Conservation (phyloP, 2,113 vertebrate species). For the Microtus montanus region DNA sequence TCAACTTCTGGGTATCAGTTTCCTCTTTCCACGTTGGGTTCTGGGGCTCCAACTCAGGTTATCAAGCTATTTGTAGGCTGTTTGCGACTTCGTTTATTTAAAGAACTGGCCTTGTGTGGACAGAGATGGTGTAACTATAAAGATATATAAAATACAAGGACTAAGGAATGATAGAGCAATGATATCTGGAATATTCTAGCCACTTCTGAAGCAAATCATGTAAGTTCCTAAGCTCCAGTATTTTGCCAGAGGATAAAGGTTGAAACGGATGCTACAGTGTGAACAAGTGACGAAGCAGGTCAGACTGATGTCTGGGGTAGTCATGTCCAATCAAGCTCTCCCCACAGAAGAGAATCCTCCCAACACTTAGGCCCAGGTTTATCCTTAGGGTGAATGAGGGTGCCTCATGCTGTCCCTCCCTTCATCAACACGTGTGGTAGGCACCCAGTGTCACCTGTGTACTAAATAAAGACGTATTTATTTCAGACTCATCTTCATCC, state of each 20-base stretch:
- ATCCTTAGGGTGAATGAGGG: neutral
- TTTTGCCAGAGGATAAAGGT: neutral
- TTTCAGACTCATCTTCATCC: conserved; percentile 29
- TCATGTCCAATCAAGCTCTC: neutral
- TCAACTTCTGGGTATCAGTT: neutral
- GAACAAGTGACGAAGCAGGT: neutral
- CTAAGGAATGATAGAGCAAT: neutral
- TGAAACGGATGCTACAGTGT: neutral
- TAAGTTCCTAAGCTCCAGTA: neutral
- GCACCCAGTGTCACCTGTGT: neutral
- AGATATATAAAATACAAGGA: neutral
- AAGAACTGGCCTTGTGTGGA: neutral
- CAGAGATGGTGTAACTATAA: neutral
- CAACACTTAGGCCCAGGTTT: neutral
- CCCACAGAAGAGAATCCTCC: neutral
- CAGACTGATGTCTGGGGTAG: neutral
- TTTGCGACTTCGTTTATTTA: neutral
- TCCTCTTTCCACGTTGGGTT: neutral
- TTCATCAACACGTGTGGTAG: neutral
- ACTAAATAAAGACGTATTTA: neutral
- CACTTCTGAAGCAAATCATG: neutral
- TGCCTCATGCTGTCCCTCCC: neutral
- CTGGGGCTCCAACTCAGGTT: neutral
- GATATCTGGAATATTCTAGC: neutral
- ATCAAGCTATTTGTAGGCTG: neutral